Evolutionary conservation across 37 sponge, comb jelly and placozoan genomes (phyloP).

Genomic region (Hexactinellida sp.): DNA sequence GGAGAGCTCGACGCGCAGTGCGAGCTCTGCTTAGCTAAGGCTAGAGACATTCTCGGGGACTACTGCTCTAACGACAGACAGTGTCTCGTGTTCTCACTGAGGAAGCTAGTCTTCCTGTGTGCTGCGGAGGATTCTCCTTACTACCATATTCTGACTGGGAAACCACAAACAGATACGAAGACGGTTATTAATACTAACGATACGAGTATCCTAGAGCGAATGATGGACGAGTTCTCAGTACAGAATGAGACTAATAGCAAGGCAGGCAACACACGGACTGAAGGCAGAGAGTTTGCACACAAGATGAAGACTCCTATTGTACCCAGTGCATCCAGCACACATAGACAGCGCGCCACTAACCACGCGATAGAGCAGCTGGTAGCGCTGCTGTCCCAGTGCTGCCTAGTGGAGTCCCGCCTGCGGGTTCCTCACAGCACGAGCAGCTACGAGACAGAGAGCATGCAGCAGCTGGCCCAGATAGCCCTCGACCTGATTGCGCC

Average conservation of each 20-base stretch:
- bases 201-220: not conserved
- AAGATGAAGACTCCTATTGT: not conserved
- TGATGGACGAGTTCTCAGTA: not conserved
- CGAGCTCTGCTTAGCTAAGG: not conserved
- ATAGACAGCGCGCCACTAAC: not conserved
- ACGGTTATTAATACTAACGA: not conserved
- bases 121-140: not conserved
- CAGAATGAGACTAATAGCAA: not conserved
- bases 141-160: not conserved
- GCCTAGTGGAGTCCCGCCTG: not conserved
- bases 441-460: not conserved
- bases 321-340: not conserved
- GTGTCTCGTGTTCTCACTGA: not conserved
- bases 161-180: not conserved
- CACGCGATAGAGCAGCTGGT: not conserved
- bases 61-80: not conserved
- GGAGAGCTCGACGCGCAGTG: not conserved
- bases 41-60: not conserved
- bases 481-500: not conserved
- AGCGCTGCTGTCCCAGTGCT: not conserved
- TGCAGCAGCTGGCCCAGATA: not conserved
- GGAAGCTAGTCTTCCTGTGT: not conserved
- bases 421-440: not conserved
- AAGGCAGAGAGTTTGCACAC: slow-evolving; percentile 8
- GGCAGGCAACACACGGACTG: not conserved